These are phyloP conservation scores for Boleophthalmus pectinirostris DNA, from an alignment of 2,113 vertebrate species.

Conservation along the genomic window DNA sequence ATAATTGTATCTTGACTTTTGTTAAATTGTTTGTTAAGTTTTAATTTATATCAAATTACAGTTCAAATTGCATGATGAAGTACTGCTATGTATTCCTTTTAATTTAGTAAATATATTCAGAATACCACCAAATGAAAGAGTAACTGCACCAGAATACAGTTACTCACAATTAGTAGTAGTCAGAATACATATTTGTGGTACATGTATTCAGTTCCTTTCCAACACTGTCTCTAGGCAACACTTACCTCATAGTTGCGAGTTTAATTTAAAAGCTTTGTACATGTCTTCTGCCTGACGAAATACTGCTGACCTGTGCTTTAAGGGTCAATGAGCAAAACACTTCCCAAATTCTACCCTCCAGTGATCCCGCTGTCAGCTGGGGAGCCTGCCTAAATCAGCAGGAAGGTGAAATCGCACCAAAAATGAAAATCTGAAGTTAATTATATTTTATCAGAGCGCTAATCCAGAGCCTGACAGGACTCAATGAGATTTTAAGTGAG, in stretches of 20 bases:
- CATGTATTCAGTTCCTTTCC: no score
- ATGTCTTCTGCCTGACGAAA: constrained; percentile 23
- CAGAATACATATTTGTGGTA: no score
- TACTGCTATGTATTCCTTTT: no score
- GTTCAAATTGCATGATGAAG: no score
- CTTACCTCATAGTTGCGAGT: constrained; percentile 32
- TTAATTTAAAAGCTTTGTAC: constrained; percentile 3
- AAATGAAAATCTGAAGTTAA: constrained; percentile 25
- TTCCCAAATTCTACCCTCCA: constrained; percentile 29
- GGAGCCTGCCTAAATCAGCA: background rate
- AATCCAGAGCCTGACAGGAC: constrained; percentile 21
- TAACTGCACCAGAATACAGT: no score
- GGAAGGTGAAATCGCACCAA: background rate
- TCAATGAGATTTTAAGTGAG: constrained; percentile 26
- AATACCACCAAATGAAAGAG: no score
- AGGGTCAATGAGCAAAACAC: constrained; percentile 35
- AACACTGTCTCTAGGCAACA: no score
- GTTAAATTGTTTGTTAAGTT: no score
- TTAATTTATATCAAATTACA: no score
- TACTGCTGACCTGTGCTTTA: constrained; percentile 41
- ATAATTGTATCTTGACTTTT: no score
- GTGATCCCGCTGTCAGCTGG: constrained; percentile 7
- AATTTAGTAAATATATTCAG: no score
- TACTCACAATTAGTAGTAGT: no score
- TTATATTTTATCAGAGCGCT: constrained; percentile 22